Evolutionary conservation across 2,888 invertebrate genomes (phyloP), one percentile per base, ranked within the genome.

Genomic region (Entomobrya multifasciata): DNA sequence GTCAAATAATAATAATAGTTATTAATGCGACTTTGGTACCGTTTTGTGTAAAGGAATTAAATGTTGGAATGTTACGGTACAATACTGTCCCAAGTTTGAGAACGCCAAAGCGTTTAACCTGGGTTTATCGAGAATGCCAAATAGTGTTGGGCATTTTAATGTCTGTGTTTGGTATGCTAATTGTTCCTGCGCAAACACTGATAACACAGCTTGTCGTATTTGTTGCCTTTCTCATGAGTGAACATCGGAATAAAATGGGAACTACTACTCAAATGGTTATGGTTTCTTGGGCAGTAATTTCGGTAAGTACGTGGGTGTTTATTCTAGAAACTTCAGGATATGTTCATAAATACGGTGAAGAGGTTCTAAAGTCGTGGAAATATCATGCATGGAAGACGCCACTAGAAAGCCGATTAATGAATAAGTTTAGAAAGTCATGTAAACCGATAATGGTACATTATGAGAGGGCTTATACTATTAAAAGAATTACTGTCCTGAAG

Each of bases 351-450:
- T 30, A 78, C 17, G 62, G 62, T 25, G 44, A n/a, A 8, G 44
- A 44, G n/a, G 78, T 47, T 0, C n/a, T 62, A 1, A 1, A 62
- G 22, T 78, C 78, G 2, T 78, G 78, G 62, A 77, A 77, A n/a
- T 77, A 77, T 44, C 22, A 77, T 41, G 10, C 4, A 10, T 78
- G 78, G 78, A 8, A 8, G 13, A 3, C 15, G n/a, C 2, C 41
- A 20, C 1, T 60, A 78, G 5, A 44, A 13, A 47, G 15, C 11
- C n/a, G n/a, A 17, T 27, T 78, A 6, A 78, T 78, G 78, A 57
- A 17, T n/a, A 78, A 78, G 22, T 78, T 78, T 27, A 30, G 78
- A 17, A 49, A 22, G 41, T 55, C 57, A 10, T 78, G 78, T 47
- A 20, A n/a, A n/a, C 78, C 62, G 0, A 57, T 78, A 15, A 47